Base-by-base conservation (phyloP, 2,888 invertebrate species). In the Polyommatus iphigenia region DNA sequence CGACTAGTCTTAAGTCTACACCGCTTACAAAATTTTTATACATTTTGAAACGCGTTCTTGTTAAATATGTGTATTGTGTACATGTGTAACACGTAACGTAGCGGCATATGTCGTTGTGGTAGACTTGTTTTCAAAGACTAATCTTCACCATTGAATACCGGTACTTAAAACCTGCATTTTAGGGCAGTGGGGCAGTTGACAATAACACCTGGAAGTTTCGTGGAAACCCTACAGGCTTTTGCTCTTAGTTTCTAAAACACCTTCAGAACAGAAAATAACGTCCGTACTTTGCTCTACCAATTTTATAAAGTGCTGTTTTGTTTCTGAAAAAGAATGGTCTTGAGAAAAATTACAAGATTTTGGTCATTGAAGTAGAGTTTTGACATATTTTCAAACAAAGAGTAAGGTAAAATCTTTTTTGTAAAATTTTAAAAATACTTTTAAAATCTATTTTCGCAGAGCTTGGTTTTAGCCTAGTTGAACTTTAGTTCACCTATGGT, bases 271-370 rank as follows among this genome's bases (percentile, higher is more conserved):
- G 73, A 46, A 72, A 54, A 29, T 50, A 72, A 72, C 71, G n/a
- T 71, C 4, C n/a, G 2, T 50, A 50, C 73, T 73, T 75, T 75
- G 75, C 41, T 75, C 54, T 29, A 50, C 54, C 75, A 75, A 75
- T 75, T 50, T 50, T 50, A 8, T 41, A 72, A 41, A 72, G 72
- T 72, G 20, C 72, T 72, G 71, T 71, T n/a, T 36, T 72, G 20
- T 72, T 15, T 6, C 72, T 71, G n/a, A 72, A 72, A 10, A 18
- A 4, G 10, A 71, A 41, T n/a, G 5, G n/a, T 72, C 36, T 71
- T 10, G 2, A 7, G 2, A 8, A 18, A 18, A 3, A 2, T 18
- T n/a, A 13, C 5, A 36, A 1, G 10, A 2, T 71, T 67, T 10
- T 29, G 18, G 3, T 4, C 5, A 54, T 54, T 4, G 18, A 18